Conservation (phyloP, 2,797 vertebrate species). For the Galago senegalensis region DNA sequence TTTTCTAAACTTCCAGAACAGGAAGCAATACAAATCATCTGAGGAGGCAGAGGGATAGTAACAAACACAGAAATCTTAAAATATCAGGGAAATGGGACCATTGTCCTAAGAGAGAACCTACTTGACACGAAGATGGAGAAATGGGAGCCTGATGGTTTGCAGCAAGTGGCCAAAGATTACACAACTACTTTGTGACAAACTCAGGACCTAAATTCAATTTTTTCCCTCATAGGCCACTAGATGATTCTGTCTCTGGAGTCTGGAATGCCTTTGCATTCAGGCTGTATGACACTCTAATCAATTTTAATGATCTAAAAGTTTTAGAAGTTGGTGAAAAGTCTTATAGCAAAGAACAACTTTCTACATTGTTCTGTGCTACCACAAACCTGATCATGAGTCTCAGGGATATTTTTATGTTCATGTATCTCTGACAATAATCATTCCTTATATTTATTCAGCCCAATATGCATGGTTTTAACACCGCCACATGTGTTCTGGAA, state of each 20-base stretch:
- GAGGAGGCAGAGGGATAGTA: neutral
- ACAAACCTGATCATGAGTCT: neutral
- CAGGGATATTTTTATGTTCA: conserved; percentile 32
- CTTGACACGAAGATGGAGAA: neutral
- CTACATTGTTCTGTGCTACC: neutral
- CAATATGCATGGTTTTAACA: conserved; percentile 34
- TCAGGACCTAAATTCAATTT: neutral
- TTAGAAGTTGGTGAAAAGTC: conserved; percentile 29
- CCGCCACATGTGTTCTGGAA: conserved; percentile 27
- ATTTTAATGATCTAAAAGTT: conserved; percentile 72
- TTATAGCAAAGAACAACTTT: conserved; percentile 50
- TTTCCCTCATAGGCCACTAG: neutral
- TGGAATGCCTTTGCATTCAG: conserved; percentile 76
- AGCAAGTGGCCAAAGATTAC: neutral
- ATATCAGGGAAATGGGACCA: neutral
- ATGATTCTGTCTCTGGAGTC: neutral
- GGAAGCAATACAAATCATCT: neutral
- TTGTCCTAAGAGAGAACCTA: neutral
- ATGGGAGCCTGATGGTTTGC: neutral
- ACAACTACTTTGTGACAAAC: conserved; percentile 44
- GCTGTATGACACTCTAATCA: conserved; percentile 68
- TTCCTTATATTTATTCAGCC: conserved; percentile 47
- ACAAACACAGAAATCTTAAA: conserved; percentile 13
- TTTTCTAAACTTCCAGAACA: conserved; percentile 35
- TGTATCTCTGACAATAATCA: conserved; percentile 18